Conservation (phyloP, 1,140 invertebrate genomes). For the Parapsyche elsis region DNA sequence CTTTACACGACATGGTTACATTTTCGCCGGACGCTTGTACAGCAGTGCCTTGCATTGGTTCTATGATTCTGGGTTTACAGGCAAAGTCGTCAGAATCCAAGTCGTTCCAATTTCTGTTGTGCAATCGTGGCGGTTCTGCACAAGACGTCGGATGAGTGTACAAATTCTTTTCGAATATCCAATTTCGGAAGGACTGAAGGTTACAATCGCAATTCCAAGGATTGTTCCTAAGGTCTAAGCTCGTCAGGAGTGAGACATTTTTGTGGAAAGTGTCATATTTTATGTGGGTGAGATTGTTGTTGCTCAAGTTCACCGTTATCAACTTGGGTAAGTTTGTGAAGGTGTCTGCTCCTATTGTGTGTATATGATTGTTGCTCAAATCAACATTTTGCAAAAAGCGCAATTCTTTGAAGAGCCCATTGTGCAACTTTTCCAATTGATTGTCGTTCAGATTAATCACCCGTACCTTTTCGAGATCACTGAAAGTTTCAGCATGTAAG, state of each 20-base stretch:
- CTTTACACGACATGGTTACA: constrained; percentile 81
- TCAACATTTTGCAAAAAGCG: constrained; percentile 79
- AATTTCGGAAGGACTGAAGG: constrained; percentile 81
- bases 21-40: constrained; percentile 74
- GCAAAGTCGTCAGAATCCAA: constrained; percentile 81
- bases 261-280: constrained; percentile 70
- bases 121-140: constrained; percentile 73
- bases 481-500: constrained; percentile 78
- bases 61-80: constrained; percentile 80
- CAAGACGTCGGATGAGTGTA: constrained; percentile 79
- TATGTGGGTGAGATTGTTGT: constrained; percentile 77
- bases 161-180: constrained; percentile 76
- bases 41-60: constrained; percentile 66
- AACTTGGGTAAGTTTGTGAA: constrained; percentile 78
- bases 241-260: constrained; percentile 73
- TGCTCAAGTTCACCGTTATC: constrained; percentile 74
- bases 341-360: constrained; percentile 74
- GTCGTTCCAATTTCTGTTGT: constrained; percentile 77
- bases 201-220: constrained; percentile 91
- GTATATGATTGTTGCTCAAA: constrained; percentile 78
- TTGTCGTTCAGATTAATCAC: constrained; percentile 80
- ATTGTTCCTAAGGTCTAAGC: constrained; percentile 82
- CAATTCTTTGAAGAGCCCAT: constrained; percentile 80
- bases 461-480: constrained; percentile 74
- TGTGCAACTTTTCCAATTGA: constrained; percentile 75